A percentile compares a stretch with the other conserved stretches of the same genome.
Conservation (phyloP, 2,113 vertebrate species). For the Corythornis madagascariensis region DNA sequence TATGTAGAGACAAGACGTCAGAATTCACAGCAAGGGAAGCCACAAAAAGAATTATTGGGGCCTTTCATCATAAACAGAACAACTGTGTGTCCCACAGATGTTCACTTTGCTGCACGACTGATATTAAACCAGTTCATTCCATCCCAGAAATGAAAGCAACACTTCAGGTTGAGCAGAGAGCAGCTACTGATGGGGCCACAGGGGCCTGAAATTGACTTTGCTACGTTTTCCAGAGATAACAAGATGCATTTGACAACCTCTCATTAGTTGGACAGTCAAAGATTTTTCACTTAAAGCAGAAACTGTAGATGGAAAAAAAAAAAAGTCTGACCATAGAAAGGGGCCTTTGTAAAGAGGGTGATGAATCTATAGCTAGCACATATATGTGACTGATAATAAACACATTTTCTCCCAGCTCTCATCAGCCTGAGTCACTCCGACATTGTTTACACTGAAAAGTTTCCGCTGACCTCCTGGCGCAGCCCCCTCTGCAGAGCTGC, state of each 20-base stretch:
- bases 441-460: fast-evolving
- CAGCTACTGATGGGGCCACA: neutral
- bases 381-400: neutral
- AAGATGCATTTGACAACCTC: neutral
- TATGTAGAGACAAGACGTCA: neutral
- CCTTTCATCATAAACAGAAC: neutral
- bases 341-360: neutral
- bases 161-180: neutral
- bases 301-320: fast-evolving
- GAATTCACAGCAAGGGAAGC: neutral
- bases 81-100: neutral
- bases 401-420: neutral
- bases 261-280: neutral
- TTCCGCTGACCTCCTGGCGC: neutral
- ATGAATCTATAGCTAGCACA: neutral
- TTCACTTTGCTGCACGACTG: neutral
- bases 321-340: neutral
- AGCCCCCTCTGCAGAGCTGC: neutral
- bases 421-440: neutral
- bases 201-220: neutral
- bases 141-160: neutral
- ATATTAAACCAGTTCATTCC: neutral
- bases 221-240: neutral
- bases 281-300: neutral
- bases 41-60: neutral